Percentiles rank a stretch among this genome's conserved stretches.
Conservation (phyloP, 2,888 invertebrate species). For the Cephus nigrinus region DNA sequence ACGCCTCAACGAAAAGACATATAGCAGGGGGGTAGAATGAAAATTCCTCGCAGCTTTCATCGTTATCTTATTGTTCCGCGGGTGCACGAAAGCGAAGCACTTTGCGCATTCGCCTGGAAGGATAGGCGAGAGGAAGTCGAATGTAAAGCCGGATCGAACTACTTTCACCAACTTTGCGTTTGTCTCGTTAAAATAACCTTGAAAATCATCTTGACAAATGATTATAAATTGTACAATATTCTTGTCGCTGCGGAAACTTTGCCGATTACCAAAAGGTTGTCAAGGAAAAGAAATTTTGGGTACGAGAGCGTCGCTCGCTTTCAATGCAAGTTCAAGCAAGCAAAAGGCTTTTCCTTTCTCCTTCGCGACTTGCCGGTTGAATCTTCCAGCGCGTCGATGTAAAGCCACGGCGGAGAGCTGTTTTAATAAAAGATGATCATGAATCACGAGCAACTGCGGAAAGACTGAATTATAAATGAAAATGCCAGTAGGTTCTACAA, state of each 20-base stretch:
- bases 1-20: not conserved
- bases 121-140: too few species aligned
- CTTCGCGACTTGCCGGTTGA: not conserved
- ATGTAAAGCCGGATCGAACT: not conserved
- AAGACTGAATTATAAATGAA: not conserved
- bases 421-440: slow-evolving; percentile 2
- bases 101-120: not conserved
- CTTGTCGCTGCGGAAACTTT: not conserved
- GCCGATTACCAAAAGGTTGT: not conserved
- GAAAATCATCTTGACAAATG: not conserved
- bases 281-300: not conserved
- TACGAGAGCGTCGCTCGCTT: not conserved
- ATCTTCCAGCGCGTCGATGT: not conserved
- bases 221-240: not conserved
- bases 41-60: not conserved
- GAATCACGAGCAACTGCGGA: not conserved
- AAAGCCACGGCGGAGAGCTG: not conserved
- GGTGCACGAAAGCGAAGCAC: not conserved
- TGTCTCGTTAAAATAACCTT: not conserved
- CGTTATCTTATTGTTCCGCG: not conserved
- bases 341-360: not conserved
- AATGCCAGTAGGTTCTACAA: not conserved
- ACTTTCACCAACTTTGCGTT: not conserved
- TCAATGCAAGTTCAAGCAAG: not conserved
- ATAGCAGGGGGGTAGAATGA: not conserved